Evolutionary conservation across 2,113 vertebrate species (phyloP).

Genomic region (Neogobius melanostomus): DNA sequence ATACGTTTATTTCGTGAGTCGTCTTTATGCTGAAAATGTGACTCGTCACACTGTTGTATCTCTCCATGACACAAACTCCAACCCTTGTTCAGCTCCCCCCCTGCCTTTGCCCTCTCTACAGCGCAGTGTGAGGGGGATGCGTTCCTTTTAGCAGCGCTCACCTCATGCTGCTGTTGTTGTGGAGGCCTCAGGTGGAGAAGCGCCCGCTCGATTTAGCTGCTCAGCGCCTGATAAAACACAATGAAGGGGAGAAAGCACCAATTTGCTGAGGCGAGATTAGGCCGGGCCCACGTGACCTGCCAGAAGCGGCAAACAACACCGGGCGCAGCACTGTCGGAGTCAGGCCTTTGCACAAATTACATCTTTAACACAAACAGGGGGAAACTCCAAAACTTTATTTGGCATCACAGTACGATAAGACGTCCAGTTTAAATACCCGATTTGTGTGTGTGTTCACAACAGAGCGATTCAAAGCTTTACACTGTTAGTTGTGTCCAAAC

Average conservation of each 20-base stretch:
- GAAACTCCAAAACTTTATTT: constrained; percentile 4
- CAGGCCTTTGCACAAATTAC: neutral
- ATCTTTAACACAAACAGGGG: neutral
- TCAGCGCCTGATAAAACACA: constrained; percentile 9
- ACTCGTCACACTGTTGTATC: no score
- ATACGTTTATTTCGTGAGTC: no score
- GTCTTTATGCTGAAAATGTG: no score
- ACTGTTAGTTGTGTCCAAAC: no score
- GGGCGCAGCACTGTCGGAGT: neutral
- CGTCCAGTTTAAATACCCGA: no score
- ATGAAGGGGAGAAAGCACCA: constrained; percentile 4
- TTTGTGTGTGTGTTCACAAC: no score
- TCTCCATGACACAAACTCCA: neutral
- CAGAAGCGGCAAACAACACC: neutral
- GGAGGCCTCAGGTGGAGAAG: constrained; percentile 14
- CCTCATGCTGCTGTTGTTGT: neutral
- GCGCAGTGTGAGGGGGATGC: neutral
- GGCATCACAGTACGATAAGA: neutral
- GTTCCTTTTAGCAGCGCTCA: neutral
- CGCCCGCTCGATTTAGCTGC: constrained; percentile 13
- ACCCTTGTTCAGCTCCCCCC: neutral
- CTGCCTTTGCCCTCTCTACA: neutral
- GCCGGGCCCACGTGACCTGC: constrained; percentile 2
- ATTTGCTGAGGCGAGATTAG: constrained; percentile 11
- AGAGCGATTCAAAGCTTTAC: no score